Evolutionary conservation across 2,888 invertebrate genomes (phyloP).

Genomic region (Halictus quadricinctus): DNA sequence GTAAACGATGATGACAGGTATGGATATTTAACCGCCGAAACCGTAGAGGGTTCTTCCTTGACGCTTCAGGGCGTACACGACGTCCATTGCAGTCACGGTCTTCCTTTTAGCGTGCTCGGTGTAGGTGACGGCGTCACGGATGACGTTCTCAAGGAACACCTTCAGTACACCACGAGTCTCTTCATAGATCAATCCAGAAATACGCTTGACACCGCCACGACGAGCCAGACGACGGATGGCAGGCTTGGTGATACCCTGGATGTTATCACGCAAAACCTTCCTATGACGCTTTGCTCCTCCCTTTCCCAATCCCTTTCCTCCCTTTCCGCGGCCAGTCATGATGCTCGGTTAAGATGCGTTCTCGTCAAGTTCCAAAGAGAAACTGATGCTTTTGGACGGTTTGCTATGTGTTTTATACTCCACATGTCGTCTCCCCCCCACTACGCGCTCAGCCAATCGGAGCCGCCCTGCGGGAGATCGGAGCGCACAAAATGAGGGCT

Average conservation of each 20-base stretch:
- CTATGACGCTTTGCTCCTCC: slow-evolving; percentile 91
- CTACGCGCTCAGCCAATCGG: neutral
- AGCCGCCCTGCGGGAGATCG: neutral
- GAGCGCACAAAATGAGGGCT: neutral
- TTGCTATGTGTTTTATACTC: neutral
- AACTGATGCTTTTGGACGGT: rapidly evolving
- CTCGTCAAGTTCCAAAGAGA: neutral
- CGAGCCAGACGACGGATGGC: too few relatives aligned
- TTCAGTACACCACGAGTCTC: too few relatives aligned
- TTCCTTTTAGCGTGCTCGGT: slow-evolving; percentile 91
- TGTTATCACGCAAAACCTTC: slow-evolving; percentile 85
- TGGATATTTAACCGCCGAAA: slow-evolving; percentile 86
- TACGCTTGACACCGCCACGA: too few relatives aligned
- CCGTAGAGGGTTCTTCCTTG: slow-evolving; percentile 93
- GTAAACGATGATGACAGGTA: neutral
- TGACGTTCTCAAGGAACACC: too few relatives aligned
- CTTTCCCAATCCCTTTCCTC: slow-evolving; percentile 81
- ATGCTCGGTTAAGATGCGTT: neutral
- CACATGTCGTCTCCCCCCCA: neutral
- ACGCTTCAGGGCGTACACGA: slow-evolving; percentile 92
- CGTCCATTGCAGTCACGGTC: slow-evolving; percentile 94
- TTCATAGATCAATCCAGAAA: too few relatives aligned
- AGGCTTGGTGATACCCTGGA: slow-evolving; percentile 79
- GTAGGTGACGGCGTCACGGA: too few relatives aligned
- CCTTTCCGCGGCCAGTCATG: slow-evolving; percentile 92